Percentiles rank a stretch among this genome's conserved stretches.
These are phyloP conservation scores for Zosterops pallidus DNA, from an alignment of 2,113 vertebrate species.

Conservation along the genomic window DNA sequence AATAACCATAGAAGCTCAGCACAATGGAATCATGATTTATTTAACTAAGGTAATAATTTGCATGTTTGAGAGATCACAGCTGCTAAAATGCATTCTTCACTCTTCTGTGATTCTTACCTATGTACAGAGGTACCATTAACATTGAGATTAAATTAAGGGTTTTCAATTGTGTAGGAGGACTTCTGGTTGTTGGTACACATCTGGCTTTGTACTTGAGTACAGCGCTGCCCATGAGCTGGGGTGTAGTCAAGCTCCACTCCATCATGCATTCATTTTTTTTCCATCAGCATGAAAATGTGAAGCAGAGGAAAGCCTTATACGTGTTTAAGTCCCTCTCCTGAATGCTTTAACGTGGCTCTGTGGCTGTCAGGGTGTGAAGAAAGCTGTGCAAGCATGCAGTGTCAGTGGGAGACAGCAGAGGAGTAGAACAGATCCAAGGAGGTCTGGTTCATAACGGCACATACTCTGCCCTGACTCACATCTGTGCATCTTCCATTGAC, in stretches of 20 bases:
- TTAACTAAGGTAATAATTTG: background rate
- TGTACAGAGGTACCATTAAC: background rate
- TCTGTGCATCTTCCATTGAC: background rate
- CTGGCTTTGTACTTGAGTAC: background rate
- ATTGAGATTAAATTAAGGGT: background rate
- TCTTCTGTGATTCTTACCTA: background rate
- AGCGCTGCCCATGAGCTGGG: background rate
- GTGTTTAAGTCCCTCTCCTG: background rate
- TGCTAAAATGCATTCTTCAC: background rate
- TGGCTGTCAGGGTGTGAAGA: background rate
- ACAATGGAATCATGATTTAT: background rate
- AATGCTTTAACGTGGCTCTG: background rate
- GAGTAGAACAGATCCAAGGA: background rate
- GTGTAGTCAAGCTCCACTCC: background rate
- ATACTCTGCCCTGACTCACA: background rate
- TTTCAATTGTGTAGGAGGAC: background rate
- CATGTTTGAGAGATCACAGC: background rate
- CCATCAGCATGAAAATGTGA: background rate
- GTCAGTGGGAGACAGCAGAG: background rate
- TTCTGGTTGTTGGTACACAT: background rate
- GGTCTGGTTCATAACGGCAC: fast-evolving
- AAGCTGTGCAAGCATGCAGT: fast-evolving
- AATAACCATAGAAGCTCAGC: background rate
- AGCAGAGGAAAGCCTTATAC: background rate
- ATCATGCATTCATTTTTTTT: background rate